A percentile compares a stretch with the other conserved stretches of the same genome.
Conservation (phyloP, 2,888 invertebrate species). For the Endotricha flammealis region DNA sequence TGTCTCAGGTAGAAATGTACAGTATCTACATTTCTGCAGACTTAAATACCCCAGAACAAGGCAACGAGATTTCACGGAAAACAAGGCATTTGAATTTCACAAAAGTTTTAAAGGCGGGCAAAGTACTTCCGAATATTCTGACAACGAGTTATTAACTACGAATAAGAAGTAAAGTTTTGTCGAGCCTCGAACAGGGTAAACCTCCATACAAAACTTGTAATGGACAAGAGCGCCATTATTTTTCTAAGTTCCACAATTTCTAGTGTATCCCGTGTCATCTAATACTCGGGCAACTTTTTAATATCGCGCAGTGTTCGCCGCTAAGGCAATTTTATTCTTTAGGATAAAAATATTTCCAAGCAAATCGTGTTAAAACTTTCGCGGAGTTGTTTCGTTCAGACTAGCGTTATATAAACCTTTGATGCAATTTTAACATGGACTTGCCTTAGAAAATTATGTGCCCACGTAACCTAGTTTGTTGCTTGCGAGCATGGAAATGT, state of each 20-base stretch:
- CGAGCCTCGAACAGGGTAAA: neutral
- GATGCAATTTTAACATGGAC: slow-evolving; percentile 17
- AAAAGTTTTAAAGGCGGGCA: neutral
- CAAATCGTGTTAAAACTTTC: slow-evolving; percentile 18
- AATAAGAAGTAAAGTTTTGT: slow-evolving; percentile 1
- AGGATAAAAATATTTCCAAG: slow-evolving; percentile 17
- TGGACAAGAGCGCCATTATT: neutral
- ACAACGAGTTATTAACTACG: neutral
- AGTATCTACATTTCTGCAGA: no score
- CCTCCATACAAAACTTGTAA: neutral
- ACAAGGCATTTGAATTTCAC: neutral
- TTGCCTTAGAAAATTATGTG: slow-evolving; percentile 11
- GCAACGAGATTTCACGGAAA: neutral
- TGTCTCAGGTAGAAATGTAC: no score
- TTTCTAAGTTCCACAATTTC: slow-evolving; percentile 1
- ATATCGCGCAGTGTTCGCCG: slow-evolving; percentile 14
- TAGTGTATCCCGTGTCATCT: slow-evolving; percentile 1
- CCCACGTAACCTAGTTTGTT: slow-evolving; percentile 10
- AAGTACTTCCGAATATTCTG: neutral
- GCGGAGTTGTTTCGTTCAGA: slow-evolving; percentile 9
- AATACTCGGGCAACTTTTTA: slow-evolving; percentile 12
- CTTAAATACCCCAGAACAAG: no score
- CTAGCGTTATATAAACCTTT: slow-evolving; percentile 13
- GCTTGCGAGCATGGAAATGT: slow-evolving; percentile 7
- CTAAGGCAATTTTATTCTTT: slow-evolving; percentile 21